Percentiles rank a stretch among this genome's conserved stretches.
Evolutionary conservation across 2,888 invertebrate genomes (phyloP).

Genomic region (Steinernema hermaphroditum): DNA sequence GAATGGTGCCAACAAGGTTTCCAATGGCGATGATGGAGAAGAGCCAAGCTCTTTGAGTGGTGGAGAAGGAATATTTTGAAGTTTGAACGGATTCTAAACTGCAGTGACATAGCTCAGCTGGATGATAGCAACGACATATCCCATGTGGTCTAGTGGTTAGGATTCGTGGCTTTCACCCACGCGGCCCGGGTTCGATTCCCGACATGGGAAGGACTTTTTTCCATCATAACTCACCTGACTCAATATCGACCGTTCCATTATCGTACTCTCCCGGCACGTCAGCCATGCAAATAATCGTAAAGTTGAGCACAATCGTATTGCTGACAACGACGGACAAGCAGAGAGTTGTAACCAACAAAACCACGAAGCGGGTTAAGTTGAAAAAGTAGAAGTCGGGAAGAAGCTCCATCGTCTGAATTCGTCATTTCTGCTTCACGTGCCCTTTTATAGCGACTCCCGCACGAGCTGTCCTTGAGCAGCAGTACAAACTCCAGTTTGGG

Average conservation of each 20-base stretch:
- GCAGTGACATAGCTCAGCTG: no score
- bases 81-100: neutral
- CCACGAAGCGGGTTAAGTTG: neutral
- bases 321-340: constrained; percentile 10
- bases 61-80: neutral
- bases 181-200: constrained; percentile 52
- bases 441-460: neutral
- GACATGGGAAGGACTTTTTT: constrained; percentile 36
- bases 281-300: constrained; percentile 3
- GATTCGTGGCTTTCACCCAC: constrained; percentile 50
- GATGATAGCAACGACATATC: no score
- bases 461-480: neutral
- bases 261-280: neutral
- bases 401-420: neutral
- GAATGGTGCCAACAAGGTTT: constrained; percentile 36
- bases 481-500: neutral
- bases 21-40: constrained; percentile 44
- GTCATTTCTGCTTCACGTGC: neutral
- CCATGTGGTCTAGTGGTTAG: constrained; percentile 50
- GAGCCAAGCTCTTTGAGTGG: constrained; percentile 29
- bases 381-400: neutral
- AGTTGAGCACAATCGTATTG: constrained; percentile 11
- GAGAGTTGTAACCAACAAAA: neutral
- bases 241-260: neutral
- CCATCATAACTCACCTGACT: neutral